These are phyloP conservation scores for Ormia ochracea DNA, from an alignment of 2,888 invertebrate species.

Conservation along the genomic window DNA sequence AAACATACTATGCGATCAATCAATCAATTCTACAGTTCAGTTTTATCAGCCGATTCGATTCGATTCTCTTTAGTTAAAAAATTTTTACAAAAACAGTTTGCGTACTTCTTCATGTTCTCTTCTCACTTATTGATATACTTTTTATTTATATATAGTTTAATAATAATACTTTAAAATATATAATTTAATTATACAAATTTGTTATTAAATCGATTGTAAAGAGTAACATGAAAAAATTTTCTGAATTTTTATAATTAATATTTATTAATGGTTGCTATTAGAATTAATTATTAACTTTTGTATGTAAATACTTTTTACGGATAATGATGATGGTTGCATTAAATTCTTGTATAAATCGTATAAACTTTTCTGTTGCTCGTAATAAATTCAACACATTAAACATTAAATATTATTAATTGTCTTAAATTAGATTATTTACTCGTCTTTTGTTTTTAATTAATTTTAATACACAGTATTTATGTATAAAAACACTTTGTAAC, in stretches of 20 bases:
- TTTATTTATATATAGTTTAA: constrained; percentile 18
- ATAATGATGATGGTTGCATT: constrained; percentile 10
- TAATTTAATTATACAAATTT: constrained; percentile 20
- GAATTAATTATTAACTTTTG: constrained; percentile 6
- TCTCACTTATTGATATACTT: too few species aligned
- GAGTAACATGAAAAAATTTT: constrained; percentile 54
- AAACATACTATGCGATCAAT: constrained; percentile 51
- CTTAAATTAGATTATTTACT: constrained; percentile 30
- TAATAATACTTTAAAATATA: constrained; percentile 46
- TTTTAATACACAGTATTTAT: constrained; percentile 59
- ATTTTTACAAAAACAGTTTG: constrained; percentile 47
- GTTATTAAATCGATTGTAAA: constrained; percentile 33
- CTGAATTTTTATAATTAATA: constrained; percentile 2
- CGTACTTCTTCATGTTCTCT: constrained; percentile 6
- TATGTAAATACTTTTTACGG: constrained; percentile 25
- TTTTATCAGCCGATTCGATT: constrained; percentile 15
- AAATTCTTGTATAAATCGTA: constrained; percentile 60
- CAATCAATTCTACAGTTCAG: constrained; percentile 44
- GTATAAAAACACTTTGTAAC: constrained; percentile 46
- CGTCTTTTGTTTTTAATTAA: constrained; percentile 10
- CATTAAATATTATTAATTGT: constrained; percentile 46
- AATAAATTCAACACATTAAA: constrained; percentile 54
- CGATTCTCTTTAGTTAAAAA: constrained; percentile 10
- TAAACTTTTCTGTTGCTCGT: constrained; percentile 42
- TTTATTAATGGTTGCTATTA: constrained; percentile 18